Percentiles rank a stretch among this genome's conserved stretches.
phyloP scores from a whole-genome alignment of 1,140 invertebrate genomes.

The Dysdera silvatica region DNA sequence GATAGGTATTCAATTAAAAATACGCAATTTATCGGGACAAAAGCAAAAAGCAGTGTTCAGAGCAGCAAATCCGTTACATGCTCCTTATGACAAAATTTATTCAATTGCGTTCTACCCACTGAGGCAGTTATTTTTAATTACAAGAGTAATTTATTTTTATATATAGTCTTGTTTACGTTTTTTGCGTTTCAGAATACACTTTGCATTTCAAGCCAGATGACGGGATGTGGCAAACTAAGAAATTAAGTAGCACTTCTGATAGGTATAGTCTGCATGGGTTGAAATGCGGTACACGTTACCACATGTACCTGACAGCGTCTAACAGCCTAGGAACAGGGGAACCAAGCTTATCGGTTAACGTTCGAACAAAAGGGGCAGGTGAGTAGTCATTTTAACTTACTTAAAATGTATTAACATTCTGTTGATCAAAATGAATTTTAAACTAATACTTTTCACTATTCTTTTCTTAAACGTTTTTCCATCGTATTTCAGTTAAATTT shows the following conservation, averaged over 20 bases:
- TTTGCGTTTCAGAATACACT: slow-evolving; percentile 16
- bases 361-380: slow-evolving; percentile 46
- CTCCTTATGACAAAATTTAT: no score
- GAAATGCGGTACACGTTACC: slow-evolving; percentile 60
- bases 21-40: no score
- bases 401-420: no score
- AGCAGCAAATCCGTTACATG: no score
- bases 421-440: no score
- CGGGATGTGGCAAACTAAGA: slow-evolving; percentile 16
- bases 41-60: no score
- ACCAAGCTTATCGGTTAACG: slow-evolving; percentile 39
- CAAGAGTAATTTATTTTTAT: background rate
- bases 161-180: background rate
- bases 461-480: no score
- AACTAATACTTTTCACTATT: no score
- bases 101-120: no score
- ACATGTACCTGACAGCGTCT: slow-evolving; percentile 47
- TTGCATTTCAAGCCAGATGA: slow-evolving; percentile 22
- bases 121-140: no score
- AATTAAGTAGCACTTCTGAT: slow-evolving; percentile 12
- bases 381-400: background rate
- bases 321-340: slow-evolving; percentile 44
- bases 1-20: no score
- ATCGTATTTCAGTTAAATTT: no score
- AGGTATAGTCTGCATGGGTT: slow-evolving; percentile 52